phyloP scores from a whole-genome alignment of 2,113 vertebrate genomes.

The Oryzias javanicus region DNA sequence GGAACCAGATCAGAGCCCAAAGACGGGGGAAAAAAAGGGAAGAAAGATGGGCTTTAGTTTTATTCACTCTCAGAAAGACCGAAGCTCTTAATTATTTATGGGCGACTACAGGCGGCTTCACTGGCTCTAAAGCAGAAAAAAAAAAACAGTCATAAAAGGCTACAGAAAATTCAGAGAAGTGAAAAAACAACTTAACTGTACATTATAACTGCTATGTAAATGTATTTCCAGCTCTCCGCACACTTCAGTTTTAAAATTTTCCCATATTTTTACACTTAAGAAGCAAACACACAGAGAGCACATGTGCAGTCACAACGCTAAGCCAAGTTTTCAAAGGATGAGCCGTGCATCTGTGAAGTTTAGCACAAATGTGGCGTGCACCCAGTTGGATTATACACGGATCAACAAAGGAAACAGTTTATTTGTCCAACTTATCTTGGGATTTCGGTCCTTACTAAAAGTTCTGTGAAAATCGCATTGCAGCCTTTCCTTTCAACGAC shows the following conservation, averaged over 20 bases:
- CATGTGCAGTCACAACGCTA: constrained; percentile 28
- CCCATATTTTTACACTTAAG: constrained; percentile 26
- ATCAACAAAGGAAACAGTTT: constrained; percentile 68
- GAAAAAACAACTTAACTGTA: constrained; percentile 54
- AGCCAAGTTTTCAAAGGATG: constrained; percentile 50
- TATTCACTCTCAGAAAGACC: constrained; percentile 63
- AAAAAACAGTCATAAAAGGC: too few species aligned
- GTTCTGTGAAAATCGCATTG: too few species aligned
- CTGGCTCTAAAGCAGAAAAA: constrained; percentile 69
- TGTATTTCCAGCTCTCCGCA: constrained; percentile 15
- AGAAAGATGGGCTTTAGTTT: constrained; percentile 63
- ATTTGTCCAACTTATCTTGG: constrained; percentile 60
- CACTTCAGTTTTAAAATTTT: constrained; percentile 26
- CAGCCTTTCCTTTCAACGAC: too few species aligned
- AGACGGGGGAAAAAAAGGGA: constrained; percentile 49
- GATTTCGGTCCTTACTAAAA: constrained; percentile 21
- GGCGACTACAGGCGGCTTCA: constrained; percentile 66
- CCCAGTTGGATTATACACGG: constrained; percentile 58
- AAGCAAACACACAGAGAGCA: constrained; percentile 33
- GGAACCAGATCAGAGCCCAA: constrained; percentile 40
- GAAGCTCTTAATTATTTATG: constrained; percentile 73
- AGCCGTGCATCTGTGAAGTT: constrained; percentile 43
- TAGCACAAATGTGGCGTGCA: constrained; percentile 52
- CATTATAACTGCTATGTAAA: too few species aligned
- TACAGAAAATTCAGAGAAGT: constrained; percentile 63